These are phyloP conservation scores for Dasyornis broadbenti DNA, from an alignment of 2,113 vertebrate genomes.

Conservation along the genomic window DNA sequence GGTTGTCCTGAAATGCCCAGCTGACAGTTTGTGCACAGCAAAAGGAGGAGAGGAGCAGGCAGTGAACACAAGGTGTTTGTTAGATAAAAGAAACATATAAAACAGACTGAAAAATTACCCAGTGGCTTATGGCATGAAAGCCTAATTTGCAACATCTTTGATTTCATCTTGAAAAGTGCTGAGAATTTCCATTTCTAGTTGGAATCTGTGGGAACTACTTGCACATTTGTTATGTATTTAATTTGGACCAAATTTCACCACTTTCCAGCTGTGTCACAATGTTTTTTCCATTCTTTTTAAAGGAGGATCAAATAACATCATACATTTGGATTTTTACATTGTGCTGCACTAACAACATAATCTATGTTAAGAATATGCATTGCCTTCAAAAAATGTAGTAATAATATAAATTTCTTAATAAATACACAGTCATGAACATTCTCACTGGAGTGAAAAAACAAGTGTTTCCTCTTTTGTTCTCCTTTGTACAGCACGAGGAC, in stretches of 20 bases:
- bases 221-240: not conserved
- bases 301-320: not conserved
- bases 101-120: not conserved
- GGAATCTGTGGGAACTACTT: not conserved
- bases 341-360: not conserved
- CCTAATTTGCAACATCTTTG: not conserved
- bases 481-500: not conserved
- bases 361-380: not conserved
- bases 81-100: not conserved
- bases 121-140: not conserved
- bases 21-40: not conserved
- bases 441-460: not conserved
- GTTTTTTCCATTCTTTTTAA: not conserved
- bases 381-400: not conserved
- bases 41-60: not conserved
- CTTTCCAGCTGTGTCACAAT: not conserved
- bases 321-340: not conserved
- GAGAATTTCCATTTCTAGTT: not conserved
- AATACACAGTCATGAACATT: not conserved
- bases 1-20: not conserved
- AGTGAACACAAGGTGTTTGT: not conserved
- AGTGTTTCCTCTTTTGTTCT: not conserved
- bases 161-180: not conserved
- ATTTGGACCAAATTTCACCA: not conserved
- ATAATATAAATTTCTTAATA: not conserved